Evolutionary conservation across 2,797 vertebrate genomes (phyloP).

Genomic region (Artibeus lituratus): DNA sequence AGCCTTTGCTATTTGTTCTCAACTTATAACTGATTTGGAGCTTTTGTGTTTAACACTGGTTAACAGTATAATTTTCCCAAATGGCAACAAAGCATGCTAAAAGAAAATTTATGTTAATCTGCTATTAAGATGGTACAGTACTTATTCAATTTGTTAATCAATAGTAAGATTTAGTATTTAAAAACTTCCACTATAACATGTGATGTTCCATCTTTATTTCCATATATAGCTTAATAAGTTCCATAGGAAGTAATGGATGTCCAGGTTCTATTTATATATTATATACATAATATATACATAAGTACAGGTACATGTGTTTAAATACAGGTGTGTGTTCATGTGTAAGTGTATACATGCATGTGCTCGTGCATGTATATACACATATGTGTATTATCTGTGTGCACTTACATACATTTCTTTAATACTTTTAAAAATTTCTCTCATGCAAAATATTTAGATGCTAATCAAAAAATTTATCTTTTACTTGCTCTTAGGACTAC

Average conservation of each 20-base stretch:
- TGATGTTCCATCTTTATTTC: slow-evolving; percentile 40
- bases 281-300: background rate
- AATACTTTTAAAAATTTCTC: background rate
- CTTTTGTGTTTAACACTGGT: slow-evolving; percentile 59
- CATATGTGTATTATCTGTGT: background rate
- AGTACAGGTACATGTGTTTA: background rate
- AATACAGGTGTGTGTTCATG: background rate
- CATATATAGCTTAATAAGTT: background rate
- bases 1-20: slow-evolving; percentile 39
- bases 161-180: slow-evolving; percentile 44
- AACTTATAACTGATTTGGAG: slow-evolving; percentile 45
- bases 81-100: slow-evolving; percentile 55
- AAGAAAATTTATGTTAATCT: slow-evolving; percentile 59
- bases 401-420: background rate
- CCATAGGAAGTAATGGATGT: background rate
- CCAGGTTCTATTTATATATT: slow-evolving; percentile 21
- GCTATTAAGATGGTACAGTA: background rate
- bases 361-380: background rate
- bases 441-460: slow-evolving; percentile 36
- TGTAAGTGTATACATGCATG: background rate
- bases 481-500: background rate
- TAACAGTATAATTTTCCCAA: slow-evolving; percentile 66
- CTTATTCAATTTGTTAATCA: slow-evolving; percentile 49
- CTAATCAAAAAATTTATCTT: slow-evolving; percentile 5
- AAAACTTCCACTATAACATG: background rate